Percentiles rank a stretch among this genome's conserved stretches.
These are phyloP conservation scores for Tetragonula clypearis DNA, from an alignment of 1,140 invertebrate genomes.

Conservation along the genomic window DNA sequence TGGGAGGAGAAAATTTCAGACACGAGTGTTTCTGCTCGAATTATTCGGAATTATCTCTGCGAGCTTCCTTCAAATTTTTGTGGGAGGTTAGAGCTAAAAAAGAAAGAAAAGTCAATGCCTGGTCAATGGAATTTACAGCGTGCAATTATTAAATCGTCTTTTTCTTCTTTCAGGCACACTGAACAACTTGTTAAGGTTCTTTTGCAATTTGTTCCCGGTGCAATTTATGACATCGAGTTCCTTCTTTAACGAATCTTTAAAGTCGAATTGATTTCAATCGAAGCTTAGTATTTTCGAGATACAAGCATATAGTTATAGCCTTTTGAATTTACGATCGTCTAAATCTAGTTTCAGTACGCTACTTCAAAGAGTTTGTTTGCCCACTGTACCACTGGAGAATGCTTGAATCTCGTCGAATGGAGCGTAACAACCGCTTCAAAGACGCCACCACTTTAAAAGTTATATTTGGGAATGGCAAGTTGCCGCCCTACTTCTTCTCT, in stretches of 20 bases:
- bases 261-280: neutral
- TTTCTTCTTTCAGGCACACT: no score
- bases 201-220: no score
- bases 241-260: no score
- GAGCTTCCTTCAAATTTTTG: neutral
- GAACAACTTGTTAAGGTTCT: no score
- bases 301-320: neutral
- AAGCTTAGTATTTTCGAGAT: neutral
- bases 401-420: neutral
- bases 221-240: no score
- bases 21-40: neutral
- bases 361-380: slow-evolving; percentile 1
- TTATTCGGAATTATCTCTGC: neutral
- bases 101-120: no score
- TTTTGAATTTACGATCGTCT: neutral
- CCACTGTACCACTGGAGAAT: no score
- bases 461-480: slow-evolving; percentile 15
- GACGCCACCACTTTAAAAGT: slow-evolving; percentile 20
- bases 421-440: slow-evolving; percentile 7
- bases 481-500: neutral
- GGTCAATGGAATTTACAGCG: no score
- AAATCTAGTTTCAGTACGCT: neutral
- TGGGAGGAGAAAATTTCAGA: neutral
- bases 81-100: neutral
- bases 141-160: no score